Conservation (phyloP, 1,140 invertebrate genomes). For the Musca domestica region DNA sequence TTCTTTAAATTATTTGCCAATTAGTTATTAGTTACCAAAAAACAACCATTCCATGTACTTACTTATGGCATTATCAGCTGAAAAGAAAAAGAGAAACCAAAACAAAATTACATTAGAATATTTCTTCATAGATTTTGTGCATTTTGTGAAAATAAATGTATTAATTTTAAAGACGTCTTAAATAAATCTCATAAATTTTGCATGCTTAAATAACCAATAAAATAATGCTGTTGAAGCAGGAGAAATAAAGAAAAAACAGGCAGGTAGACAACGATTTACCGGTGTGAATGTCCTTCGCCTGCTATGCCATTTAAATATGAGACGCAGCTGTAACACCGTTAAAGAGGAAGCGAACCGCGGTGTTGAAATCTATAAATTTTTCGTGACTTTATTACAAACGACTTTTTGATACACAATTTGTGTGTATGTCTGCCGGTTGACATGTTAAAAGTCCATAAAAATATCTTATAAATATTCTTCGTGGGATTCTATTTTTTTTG, state of each 20-base stretch:
- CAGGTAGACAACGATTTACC: neutral
- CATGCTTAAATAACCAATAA: constrained; percentile 5
- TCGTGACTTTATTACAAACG: constrained; percentile 11
- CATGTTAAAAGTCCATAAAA: neutral
- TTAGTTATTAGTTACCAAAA: constrained; percentile 32
- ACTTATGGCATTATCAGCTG: constrained; percentile 53
- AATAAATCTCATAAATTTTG: neutral
- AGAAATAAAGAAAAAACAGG: neutral
- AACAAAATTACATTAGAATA: constrained; percentile 2
- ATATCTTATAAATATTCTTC: neutral
- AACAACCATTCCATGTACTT: constrained; percentile 33
- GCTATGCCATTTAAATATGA: no score
- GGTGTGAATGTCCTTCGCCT: no score
- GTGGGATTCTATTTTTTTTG: neutral
- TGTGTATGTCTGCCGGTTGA: neutral
- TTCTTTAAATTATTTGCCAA: constrained; percentile 34
- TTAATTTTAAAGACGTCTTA: neutral
- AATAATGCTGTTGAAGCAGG: neutral
- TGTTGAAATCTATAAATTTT: constrained; percentile 26
- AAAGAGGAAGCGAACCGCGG: no score
- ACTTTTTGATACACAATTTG: constrained; percentile 1
- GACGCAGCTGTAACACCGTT: no score
- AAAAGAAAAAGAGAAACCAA: constrained; percentile 31
- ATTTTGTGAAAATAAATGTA: no score
- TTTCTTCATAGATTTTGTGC: neutral